Evolutionary conservation across 1,140 invertebrate species (phyloP), one percentile per base, ranked within the genome.

Genomic region (Magallana ariakensis): DNA sequence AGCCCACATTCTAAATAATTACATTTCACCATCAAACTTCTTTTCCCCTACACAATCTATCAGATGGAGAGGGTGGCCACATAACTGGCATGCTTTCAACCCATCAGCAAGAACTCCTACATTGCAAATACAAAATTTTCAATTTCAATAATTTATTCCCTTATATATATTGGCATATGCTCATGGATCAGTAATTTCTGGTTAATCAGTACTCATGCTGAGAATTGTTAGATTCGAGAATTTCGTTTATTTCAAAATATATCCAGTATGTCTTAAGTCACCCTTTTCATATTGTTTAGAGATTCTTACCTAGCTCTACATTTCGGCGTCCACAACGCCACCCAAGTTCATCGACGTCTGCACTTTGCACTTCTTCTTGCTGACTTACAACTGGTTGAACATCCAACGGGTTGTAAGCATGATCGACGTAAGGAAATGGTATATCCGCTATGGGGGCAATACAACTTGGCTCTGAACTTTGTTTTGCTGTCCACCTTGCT

Each of bases 1-100:
- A 66, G n/a, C 9, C 83, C 56, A 62, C 83, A 84, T 33, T 33
- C 57, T 15, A n/a, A 0, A 62, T 15, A 62, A 1, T 19, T 5
- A 66, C 83, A 84, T 62, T 26, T 70, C 22, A 70, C 62, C 19
- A 70, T 22, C 19, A 70, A 62, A 66, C 33, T 84, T 84, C 10
- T 58, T 58, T 11, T 84, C 83, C 13, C 83, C 83, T 11, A 84
- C 56, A 84, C 83, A 66, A 53, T 84, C 46, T 66, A 11, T 46
- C 22, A 84, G 58, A 62, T 84, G 58, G 83, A 84, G 83, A 46
- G 58, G 83, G 22, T 66, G 19, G 13, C 57, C 56, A 26, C 83
- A 84, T 33, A 62, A n/a, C 19, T 60, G 26, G 53, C 83, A 84
- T 1, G 56, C 56, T 60, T 26, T 33, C 8, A 84, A 11, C 9